Evolutionary conservation across 2,797 vertebrate genomes (phyloP).

Genomic region (Megalops cyprinoides): DNA sequence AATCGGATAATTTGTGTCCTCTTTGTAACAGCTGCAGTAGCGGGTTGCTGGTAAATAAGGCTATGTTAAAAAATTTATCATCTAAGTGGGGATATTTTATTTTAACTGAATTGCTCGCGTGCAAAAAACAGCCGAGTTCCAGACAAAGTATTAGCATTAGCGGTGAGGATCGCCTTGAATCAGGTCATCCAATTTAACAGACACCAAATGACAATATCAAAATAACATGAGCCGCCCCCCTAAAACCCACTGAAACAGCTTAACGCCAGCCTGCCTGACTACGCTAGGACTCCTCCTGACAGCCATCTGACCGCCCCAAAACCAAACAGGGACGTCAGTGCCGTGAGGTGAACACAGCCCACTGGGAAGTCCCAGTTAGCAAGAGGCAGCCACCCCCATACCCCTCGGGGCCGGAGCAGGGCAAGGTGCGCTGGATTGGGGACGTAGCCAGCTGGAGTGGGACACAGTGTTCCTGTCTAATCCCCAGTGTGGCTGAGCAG

Average conservation of each 20-base stretch:
- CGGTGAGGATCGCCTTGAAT: neutral
- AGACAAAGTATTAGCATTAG: neutral
- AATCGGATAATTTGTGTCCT: neutral
- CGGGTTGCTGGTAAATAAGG: no score
- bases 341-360: neutral
- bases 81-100: no score
- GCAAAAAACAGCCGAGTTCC: neutral
- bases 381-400: neutral
- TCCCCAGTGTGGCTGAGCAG: neutral
- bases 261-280: neutral
- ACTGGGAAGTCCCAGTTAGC: neutral
- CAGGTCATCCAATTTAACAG: constrained; percentile 10
- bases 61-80: no score
- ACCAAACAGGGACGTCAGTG: neutral
- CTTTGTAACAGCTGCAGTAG: neutral
- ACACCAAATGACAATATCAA: neutral
- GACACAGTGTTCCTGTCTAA: neutral
- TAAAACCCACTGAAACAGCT: neutral
- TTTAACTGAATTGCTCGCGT: neutral
- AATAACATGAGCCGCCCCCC: neutral
- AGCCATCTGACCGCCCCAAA: no score
- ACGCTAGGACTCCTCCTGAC: neutral
- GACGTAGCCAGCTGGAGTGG: neutral
- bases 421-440: neutral
- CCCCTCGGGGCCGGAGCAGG: neutral